Evolutionary conservation across 53 echinoderm and acorn worm species (phyloP), one percentile per base, ranked within the genome.

Genomic region (Pentamera pediparva): DNA sequence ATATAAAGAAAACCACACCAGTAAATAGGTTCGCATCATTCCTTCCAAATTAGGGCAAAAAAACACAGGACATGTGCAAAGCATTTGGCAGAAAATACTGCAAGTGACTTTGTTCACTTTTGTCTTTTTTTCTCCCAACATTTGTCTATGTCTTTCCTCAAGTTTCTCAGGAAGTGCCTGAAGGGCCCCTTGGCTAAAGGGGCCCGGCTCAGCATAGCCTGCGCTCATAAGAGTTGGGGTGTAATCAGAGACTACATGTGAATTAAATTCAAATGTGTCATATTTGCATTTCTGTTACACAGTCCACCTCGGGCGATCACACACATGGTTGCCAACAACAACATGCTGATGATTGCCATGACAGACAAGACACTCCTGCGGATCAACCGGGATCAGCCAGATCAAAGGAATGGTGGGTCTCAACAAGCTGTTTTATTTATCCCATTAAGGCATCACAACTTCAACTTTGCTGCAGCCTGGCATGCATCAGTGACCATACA

Each of bases 341-440:
- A 96, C 79, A 91, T 96, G 69, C 52, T 96, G 61, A 85, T 96
- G 79, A 91, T 96, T 52, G 96, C 96, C 12, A 96, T 96, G 96
- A 62, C 70, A 10, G 91, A 91, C 58, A 91, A 91, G 35, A 67
- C 78, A 1, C 48, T 96, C 29, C 81, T 96, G 7, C 85, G 96
- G 5, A 90, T 96, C 48, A 88, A 96, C 52, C 69, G 92, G 56
- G 96, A 96, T 37, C 96, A 96, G 49, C 96, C 96, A 34, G 96
- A 96, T 64, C 87, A 91, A 33, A 87, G 88, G 15, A 91, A 91
- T 58, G 96, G 96, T 96, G 53, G 88, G 74, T n/a, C n/a, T n/a
- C n/a, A n/a, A n/a, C n/a, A n/a, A n/a, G n/a, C n/a, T n/a, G n/a
- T n/a, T n/a, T n/a, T n/a, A n/a, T n/a, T n/a, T n/a, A 12, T 29